Conservation (phyloP, 2,797 vertebrate genomes). For the Mycteria americana region DNA sequence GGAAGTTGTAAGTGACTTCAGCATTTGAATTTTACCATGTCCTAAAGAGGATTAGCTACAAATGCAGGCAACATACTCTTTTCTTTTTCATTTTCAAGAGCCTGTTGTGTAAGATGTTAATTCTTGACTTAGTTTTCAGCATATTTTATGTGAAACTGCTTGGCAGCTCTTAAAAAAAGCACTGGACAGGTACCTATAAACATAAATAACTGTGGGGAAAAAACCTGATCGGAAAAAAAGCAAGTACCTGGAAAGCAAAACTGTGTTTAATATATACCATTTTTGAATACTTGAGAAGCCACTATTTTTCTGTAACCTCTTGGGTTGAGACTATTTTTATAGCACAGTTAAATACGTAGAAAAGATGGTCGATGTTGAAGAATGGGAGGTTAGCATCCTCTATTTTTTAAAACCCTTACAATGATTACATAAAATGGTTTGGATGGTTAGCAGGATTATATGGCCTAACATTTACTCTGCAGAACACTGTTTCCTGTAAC, state of each 20-base stretch:
- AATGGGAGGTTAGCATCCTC: not conserved
- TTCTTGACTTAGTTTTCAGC: constrained; percentile 60
- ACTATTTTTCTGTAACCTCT: not conserved
- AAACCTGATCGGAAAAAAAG: not conserved
- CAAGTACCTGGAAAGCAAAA: not conserved
- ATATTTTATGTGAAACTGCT: constrained; percentile 7
- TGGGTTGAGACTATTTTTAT: not conserved
- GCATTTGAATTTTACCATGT: constrained; percentile 78
- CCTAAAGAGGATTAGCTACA: constrained; percentile 87
- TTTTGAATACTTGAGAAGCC: not conserved
- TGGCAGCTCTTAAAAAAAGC: not conserved
- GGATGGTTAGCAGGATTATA: not conserved
- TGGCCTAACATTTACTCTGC: not conserved
- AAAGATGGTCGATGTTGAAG: not conserved
- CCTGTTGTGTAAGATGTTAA: constrained; percentile 79
- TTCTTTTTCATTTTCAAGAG: constrained; percentile 79
- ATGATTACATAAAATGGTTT: not conserved
- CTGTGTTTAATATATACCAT: not conserved
- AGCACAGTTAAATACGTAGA: not conserved
- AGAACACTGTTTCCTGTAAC: not conserved
- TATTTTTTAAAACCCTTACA: not conserved
- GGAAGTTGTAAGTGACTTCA: constrained; percentile 81
- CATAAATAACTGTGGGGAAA: not conserved
- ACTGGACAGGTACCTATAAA: not conserved
- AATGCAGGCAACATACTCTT: constrained; percentile 73